Base-by-base conservation (phyloP, 1,140 invertebrate species). In the Cyphomyrmex costatus region DNA sequence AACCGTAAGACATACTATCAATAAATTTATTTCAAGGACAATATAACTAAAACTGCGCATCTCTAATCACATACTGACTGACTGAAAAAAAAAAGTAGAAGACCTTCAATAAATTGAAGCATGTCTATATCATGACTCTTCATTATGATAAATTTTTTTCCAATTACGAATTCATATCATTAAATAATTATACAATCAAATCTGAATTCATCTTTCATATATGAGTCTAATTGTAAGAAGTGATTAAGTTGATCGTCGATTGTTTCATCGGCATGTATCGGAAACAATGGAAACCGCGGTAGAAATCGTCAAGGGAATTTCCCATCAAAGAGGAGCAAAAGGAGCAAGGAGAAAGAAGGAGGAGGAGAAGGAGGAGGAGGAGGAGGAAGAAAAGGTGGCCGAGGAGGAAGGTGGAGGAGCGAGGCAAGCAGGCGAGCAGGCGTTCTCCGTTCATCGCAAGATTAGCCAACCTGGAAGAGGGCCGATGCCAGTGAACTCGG, bases 401-500 rank as follows among this genome's bases (percentile, higher is more conserved):
- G 51, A 60, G 66, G 53, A 78, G 21, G 53, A 42, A 77, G 56
- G 49, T 30, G 71, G 56, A 85, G 49, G 73, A 85, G 60, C 82
- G 73, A 85, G 42, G 78, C 49, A 46, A 42, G 77, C 49, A 74
- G 51, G 85, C 85, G 65, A 42, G 68, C 27, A 60, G 51, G 74
- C 77, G 80, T 86, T 84, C 85, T 89, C 87, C 87, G 87, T 89
- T 91, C 87, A 88, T 91, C 89, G 89, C 90, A 86, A 94, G 94
- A 95, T 95, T 95, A 95, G 94, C 94, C 92, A 94, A 94, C 91
- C 92, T 94, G 93, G 92, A 93, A 94, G 93, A 93, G 93, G 94
- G 92, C 93, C 93, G 94, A 94, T 94, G 95, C 94, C 95, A 95
- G 95, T 95, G 95, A 95, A 95, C 95, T 95, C 94, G 94, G 95